Percentiles rank a stretch among this genome's conserved stretches.
Conservation (phyloP, 2,113 vertebrate species). For the Anguilla rostrata region DNA sequence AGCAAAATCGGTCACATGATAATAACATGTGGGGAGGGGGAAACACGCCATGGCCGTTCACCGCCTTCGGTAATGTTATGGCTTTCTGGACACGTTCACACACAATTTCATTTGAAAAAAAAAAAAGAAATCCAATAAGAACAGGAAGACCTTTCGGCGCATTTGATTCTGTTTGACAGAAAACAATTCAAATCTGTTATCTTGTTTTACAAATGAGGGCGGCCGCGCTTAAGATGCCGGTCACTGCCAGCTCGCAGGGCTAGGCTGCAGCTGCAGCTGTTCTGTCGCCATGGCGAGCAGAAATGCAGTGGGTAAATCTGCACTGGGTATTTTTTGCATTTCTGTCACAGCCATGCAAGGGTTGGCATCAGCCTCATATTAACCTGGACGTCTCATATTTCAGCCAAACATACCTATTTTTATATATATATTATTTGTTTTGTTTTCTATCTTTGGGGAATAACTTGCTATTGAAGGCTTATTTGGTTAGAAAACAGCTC, state of each 20-base stretch:
- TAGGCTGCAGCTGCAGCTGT: background rate
- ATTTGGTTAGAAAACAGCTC: no score
- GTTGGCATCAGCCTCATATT: no score
- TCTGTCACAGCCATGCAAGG: no score
- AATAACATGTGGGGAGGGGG: background rate
- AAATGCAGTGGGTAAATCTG: background rate
- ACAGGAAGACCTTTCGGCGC: constrained; percentile 14
- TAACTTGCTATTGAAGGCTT: no score
- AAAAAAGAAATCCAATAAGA: constrained; percentile 26
- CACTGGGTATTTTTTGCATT: no score
- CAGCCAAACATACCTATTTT: no score
- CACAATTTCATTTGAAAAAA: background rate
- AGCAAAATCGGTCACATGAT: background rate
- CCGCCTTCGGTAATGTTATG: background rate
- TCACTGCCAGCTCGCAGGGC: background rate
- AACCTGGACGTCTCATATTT: no score
- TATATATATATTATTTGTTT: no score
- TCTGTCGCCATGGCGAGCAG: background rate
- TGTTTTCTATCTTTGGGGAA: no score
- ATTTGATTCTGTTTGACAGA: constrained; percentile 21
- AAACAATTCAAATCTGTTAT: constrained; percentile 18
- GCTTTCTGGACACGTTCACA: constrained; percentile 18
- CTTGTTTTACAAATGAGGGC: constrained; percentile 14
- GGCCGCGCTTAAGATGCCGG: background rate
- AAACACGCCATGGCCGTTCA: background rate